Percentiles rank a stretch among this genome's conserved stretches.
Conservation (phyloP, 2,113 vertebrate genomes). For the Stomatorhinus ivindoensis region DNA sequence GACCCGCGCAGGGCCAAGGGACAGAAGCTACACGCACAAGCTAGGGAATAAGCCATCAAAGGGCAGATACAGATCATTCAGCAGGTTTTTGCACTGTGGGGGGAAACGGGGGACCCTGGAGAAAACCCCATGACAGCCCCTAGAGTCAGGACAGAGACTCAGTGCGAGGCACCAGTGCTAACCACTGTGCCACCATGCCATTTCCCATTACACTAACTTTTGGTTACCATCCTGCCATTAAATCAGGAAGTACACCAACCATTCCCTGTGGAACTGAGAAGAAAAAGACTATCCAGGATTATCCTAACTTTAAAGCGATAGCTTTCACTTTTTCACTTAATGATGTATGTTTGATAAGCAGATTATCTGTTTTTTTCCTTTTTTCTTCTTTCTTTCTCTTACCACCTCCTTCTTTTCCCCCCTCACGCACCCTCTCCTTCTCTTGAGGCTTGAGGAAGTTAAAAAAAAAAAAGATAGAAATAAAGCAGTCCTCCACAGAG, state of each 20-base stretch:
- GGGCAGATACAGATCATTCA: not conserved
- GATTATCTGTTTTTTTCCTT: too few species aligned
- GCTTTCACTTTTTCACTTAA: not conserved
- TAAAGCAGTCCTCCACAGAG: too few species aligned
- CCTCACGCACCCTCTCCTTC: too few species aligned
- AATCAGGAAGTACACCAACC: not conserved
- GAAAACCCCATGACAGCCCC: not conserved
- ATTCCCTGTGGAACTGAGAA: not conserved
- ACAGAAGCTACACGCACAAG: not conserved
- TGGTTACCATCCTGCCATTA: not conserved
- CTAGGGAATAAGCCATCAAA: not conserved
- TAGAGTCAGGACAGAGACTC: not conserved
- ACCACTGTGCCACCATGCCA: not conserved
- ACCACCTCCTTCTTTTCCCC: too few species aligned
- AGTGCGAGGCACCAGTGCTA: not conserved
- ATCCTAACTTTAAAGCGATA: not conserved
- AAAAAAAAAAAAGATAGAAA: too few species aligned
- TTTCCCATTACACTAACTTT: not conserved
- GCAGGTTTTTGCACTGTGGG: not conserved
- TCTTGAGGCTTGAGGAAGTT: too few species aligned
- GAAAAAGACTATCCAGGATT: not conserved
- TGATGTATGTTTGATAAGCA: not conserved
- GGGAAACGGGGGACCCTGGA: not conserved
- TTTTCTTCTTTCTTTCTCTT: too few species aligned
- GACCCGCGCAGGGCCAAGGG: not conserved